Conservation (phyloP, 2,888 invertebrate genomes). For the Scaptomyza flava region DNA sequence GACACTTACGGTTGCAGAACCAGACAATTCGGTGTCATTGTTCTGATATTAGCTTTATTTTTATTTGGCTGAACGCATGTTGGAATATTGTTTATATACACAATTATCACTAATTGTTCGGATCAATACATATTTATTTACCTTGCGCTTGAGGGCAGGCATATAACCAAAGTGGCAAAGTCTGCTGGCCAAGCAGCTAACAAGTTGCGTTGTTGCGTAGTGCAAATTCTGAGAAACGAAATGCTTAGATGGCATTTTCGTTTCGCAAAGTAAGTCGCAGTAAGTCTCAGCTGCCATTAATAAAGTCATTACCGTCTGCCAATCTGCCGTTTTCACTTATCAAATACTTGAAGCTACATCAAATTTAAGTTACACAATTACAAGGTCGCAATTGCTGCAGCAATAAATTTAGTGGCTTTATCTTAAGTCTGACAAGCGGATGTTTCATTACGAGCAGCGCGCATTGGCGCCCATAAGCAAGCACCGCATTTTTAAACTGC, state of each 20-base stretch:
- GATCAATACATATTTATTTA: slow-evolving; percentile 76
- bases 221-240: slow-evolving; percentile 3
- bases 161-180: slow-evolving; percentile 22
- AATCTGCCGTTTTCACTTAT: slow-evolving; percentile 60
- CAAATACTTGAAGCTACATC: slow-evolving; percentile 61
- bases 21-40: slow-evolving; percentile 47
- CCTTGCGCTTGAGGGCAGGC: slow-evolving; percentile 46
- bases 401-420: slow-evolving; percentile 65
- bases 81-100: slow-evolving; percentile 72
- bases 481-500: slow-evolving; percentile 65
- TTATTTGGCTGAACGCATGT: slow-evolving; percentile 52
- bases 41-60: slow-evolving; percentile 54
- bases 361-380: slow-evolving; percentile 59
- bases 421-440: slow-evolving; percentile 67
- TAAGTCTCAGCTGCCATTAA: slow-evolving; percentile 64
- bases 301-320: slow-evolving; percentile 72
- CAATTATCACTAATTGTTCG: slow-evolving; percentile 76
- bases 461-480: slow-evolving; percentile 41
- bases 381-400: slow-evolving; percentile 53
- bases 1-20: slow-evolving; percentile 8
- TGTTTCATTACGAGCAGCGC: slow-evolving; percentile 50
- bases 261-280: slow-evolving; percentile 55
- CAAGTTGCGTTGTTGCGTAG: slow-evolving; percentile 21
- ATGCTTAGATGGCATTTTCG: slow-evolving; percentile 9
- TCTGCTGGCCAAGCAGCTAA: slow-evolving; percentile 11